phyloP scores from a whole-genome alignment of 2,888 invertebrate genomes.

The Cheilosia soror region DNA sequence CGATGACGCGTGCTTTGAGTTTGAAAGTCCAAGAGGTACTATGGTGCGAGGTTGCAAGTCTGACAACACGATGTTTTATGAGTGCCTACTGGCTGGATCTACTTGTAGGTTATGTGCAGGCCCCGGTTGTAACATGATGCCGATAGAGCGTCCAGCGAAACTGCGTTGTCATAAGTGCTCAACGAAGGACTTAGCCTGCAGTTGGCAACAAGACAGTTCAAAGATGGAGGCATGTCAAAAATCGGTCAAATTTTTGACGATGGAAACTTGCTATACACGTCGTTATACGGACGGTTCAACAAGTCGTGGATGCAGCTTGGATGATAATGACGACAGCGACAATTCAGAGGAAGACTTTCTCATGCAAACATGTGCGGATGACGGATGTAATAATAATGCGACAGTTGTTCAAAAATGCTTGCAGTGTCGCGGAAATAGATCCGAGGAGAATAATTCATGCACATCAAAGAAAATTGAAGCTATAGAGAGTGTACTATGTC shows the following conservation, averaged over 20 bases:
- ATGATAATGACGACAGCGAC: constrained; percentile 28
- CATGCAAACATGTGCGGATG: constrained; percentile 25
- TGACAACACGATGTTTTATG: constrained; percentile 77
- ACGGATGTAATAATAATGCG: constrained; percentile 52
- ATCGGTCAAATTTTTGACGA: constrained; percentile 45
- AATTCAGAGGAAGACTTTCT: constrained; percentile 3
- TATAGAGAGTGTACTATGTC: neutral
- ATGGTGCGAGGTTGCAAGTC: constrained; percentile 80
- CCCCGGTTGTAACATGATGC: constrained; percentile 78
- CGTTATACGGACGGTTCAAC: constrained; percentile 50
- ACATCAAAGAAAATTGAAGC: neutral
- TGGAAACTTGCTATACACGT: constrained; percentile 69
- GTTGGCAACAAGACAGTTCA: constrained; percentile 35
- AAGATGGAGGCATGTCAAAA: constrained; percentile 35
- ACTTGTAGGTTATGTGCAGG: constrained; percentile 77
- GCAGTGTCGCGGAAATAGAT: constrained; percentile 19
- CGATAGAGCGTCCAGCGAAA: constrained; percentile 33
- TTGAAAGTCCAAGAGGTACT: constrained; percentile 73
- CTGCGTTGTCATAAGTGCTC: constrained; percentile 73
- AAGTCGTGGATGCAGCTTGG: constrained; percentile 75
- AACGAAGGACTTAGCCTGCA: constrained; percentile 38
- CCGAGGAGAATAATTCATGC: constrained; percentile 17
- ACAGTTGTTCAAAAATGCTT: constrained; percentile 53
- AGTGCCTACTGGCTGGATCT: constrained; percentile 76
- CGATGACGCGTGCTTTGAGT: constrained; percentile 78